Conservation (phyloP, 2,797 vertebrate genomes). For the Cryptoblepharus egeriae region DNA sequence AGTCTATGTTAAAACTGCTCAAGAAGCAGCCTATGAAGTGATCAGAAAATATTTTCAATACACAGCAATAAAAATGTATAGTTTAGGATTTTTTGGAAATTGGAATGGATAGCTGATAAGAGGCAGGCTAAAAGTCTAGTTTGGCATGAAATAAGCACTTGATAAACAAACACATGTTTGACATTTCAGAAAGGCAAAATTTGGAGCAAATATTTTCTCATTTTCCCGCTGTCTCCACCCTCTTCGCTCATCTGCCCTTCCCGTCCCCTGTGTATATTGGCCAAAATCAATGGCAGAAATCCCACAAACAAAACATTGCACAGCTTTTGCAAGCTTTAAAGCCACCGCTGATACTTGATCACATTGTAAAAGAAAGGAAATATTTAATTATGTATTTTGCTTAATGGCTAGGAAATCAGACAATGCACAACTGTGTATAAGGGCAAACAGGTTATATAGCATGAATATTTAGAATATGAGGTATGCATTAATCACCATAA, state of each 20-base stretch:
- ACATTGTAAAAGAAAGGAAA: neutral
- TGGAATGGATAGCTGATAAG: neutral
- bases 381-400: neutral
- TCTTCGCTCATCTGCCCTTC: slow-evolving; percentile 12
- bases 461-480: slow-evolving; percentile 14
- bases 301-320: neutral
- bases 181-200: slow-evolving; percentile 18
- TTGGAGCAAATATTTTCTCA: neutral
- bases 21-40: neutral
- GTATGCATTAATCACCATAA: neutral
- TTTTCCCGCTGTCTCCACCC: neutral
- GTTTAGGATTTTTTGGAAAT: neutral
- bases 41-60: neutral
- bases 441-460: neutral
- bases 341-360: neutral
- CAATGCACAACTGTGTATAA: neutral
- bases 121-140: neutral
- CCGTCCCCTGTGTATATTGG: neutral
- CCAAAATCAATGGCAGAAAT: slow-evolving; percentile 3
- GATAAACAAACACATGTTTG: neutral
- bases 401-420: neutral
- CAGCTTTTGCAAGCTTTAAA: neutral
- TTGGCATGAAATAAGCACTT: neutral
- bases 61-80: neutral
- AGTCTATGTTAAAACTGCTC: neutral